phyloP scores from a whole-genome alignment of 2,113 vertebrate species.

The Willisornis vidua region DNA sequence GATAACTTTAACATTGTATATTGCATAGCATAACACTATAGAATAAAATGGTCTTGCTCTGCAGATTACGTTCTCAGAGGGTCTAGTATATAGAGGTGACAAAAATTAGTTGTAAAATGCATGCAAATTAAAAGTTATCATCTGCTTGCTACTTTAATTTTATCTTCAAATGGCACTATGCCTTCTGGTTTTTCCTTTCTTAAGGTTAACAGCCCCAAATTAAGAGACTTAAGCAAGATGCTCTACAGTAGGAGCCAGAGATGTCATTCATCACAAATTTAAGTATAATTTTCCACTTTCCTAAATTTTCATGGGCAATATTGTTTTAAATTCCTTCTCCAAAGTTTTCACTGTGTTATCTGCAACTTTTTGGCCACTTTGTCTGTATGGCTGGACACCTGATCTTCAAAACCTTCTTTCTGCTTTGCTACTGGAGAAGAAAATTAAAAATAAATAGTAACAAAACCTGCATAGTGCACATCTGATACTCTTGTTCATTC shows the following conservation, averaged over 20 bases:
- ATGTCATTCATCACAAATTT: not conserved
- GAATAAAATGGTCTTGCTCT: not conserved
- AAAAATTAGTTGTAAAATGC: constrained; percentile 10
- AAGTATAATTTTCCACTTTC: not conserved
- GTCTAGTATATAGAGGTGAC: not conserved
- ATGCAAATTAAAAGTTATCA: constrained; percentile 28
- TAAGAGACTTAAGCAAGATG: constrained; percentile 34
- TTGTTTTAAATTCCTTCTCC: not conserved
- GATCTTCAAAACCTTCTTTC: not conserved
- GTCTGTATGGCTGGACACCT: not conserved
- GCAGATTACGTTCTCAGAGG: not conserved
- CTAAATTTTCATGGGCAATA: not conserved
- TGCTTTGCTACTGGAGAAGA: not conserved
- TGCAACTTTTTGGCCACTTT: not conserved
- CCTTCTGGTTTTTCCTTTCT: not conserved
- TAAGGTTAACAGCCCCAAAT: not conserved
- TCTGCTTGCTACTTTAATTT: constrained; percentile 17
- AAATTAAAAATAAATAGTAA: not conserved
- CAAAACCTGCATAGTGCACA: not conserved
- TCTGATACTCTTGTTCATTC: not conserved
- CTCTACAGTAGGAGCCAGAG: not conserved
- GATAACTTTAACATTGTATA: not conserved
- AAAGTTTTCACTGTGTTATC: not conserved
- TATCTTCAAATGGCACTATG: not conserved
- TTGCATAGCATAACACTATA: not conserved